Conservation (phyloP, 2,888 invertebrate genomes). For the Idaea dimidiata region DNA sequence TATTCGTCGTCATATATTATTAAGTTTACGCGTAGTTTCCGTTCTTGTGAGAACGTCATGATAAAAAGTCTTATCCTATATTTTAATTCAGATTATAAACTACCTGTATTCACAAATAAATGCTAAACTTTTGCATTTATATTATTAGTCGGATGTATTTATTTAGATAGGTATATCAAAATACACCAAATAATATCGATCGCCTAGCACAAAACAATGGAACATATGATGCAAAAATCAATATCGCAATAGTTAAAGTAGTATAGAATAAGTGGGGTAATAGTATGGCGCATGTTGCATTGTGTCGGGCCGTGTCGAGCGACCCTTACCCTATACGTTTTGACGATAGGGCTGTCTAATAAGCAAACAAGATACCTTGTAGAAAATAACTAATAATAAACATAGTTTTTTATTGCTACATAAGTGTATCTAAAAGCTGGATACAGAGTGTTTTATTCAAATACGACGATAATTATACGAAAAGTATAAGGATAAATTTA, state of each 20-base stretch:
- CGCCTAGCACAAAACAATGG: conserved; percentile 21
- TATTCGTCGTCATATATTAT: no score
- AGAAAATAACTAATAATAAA: not conserved
- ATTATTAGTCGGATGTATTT: not conserved
- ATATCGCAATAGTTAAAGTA: conserved; percentile 65
- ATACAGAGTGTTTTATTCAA: not conserved
- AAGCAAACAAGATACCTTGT: not conserved
- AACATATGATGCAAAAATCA: conserved; percentile 67
- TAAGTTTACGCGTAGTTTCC: no score
- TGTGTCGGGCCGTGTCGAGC: conserved; percentile 44
- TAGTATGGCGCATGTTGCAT: conserved; percentile 57
- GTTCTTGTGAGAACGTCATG: no score
- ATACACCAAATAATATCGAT: conserved; percentile 20
- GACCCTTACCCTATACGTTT: conserved; percentile 40
- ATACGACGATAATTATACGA: no score
- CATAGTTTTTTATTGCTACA: not conserved
- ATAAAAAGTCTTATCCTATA: no score
- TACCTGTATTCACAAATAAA: no score
- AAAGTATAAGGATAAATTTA: no score
- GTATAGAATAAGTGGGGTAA: conserved; percentile 74
- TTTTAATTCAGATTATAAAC: no score
- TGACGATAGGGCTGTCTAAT: conserved; percentile 37
- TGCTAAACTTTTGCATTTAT: no score
- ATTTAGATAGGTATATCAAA: not conserved
- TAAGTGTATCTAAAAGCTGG: not conserved